A percentile compares a stretch with the other conserved stretches of the same genome.
Evolutionary conservation across 2,888 invertebrate genomes (phyloP).

Genomic region (Cerastoderma edule): DNA sequence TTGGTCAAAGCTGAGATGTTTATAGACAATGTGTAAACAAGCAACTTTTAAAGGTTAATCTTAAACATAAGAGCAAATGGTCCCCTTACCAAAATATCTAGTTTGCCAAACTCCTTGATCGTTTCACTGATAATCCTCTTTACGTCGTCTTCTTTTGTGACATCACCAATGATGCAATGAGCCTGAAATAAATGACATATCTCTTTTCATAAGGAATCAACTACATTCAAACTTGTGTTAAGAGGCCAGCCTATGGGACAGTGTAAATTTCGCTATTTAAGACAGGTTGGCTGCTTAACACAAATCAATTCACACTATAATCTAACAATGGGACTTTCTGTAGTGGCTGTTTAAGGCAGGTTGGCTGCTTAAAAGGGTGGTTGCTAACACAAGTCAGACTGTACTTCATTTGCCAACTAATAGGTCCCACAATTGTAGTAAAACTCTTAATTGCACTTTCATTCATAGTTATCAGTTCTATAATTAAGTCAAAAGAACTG

Average conservation of each 20-base stretch:
- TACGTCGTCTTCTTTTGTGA: conserved; percentile 89
- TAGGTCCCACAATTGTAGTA: too few species aligned
- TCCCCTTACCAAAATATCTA: conserved; percentile 65
- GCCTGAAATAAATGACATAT: conserved; percentile 54
- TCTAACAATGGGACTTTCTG: too few species aligned
- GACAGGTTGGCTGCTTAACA: not conserved
- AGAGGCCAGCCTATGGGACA: not conserved
- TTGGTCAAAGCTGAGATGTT: not conserved
- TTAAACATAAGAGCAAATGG: not conserved
- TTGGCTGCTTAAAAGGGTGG: too few species aligned
- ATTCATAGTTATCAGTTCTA: too few species aligned
- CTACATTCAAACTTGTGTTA: not conserved
- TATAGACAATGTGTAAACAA: not conserved
- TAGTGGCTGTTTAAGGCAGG: too few species aligned
- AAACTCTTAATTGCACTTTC: too few species aligned
- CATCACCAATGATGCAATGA: conserved; percentile 79
- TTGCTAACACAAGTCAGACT: too few species aligned
- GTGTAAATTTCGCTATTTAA: not conserved
- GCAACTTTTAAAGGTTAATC: not conserved
- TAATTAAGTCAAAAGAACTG: too few species aligned
- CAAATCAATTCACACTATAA: not conserved
- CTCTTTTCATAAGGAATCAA: not conserved
- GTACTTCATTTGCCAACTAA: too few species aligned
- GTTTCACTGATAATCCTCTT: conserved; percentile 90
- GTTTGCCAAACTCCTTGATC: conserved; percentile 85